Evolutionary conservation across 2,888 invertebrate species (phyloP).

Genomic region (Oscheius sp.): DNA sequence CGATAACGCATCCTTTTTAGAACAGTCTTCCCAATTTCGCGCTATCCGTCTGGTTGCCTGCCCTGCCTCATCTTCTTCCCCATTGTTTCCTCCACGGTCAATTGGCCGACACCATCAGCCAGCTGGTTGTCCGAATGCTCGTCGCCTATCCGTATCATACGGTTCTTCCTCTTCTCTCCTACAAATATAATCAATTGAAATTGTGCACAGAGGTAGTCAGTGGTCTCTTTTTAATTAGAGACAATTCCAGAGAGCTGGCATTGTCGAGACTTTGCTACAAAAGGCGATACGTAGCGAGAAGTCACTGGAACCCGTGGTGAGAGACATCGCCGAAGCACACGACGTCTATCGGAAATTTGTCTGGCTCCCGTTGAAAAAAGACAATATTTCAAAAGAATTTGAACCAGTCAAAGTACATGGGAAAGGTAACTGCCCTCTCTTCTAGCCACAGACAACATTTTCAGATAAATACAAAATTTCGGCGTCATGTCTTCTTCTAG

Average conservation of each 20-base stretch:
- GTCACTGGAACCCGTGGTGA: constrained; percentile 7
- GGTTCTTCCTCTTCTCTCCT: constrained; percentile 49
- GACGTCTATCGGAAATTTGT: constrained; percentile 28
- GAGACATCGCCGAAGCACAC: constrained; percentile 21
- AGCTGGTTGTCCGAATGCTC: constrained; percentile 47
- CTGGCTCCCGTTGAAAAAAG: constrained; percentile 19
- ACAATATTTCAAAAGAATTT: neutral
- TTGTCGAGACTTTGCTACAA: neutral
- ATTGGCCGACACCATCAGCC: constrained; percentile 9
- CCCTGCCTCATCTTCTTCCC: constrained; percentile 47
- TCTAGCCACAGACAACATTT: neutral
- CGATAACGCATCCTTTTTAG: neutral
- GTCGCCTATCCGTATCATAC: constrained; percentile 55
- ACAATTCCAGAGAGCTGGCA: neutral
- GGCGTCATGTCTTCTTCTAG: neutral
- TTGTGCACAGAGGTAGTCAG: neutral
- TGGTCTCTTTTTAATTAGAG: neutral
- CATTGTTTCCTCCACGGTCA: constrained; percentile 41
- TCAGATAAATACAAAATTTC: constrained; percentile 24
- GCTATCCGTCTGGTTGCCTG: constrained; percentile 44
- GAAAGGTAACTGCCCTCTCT: neutral
- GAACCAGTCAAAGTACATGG: neutral
- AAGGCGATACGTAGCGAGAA: neutral
- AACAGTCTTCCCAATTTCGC: neutral
- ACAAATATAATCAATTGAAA: constrained; percentile 39